Evolutionary conservation across 2,113 vertebrate species (phyloP).

Genomic region (Morone saxatilis): DNA sequence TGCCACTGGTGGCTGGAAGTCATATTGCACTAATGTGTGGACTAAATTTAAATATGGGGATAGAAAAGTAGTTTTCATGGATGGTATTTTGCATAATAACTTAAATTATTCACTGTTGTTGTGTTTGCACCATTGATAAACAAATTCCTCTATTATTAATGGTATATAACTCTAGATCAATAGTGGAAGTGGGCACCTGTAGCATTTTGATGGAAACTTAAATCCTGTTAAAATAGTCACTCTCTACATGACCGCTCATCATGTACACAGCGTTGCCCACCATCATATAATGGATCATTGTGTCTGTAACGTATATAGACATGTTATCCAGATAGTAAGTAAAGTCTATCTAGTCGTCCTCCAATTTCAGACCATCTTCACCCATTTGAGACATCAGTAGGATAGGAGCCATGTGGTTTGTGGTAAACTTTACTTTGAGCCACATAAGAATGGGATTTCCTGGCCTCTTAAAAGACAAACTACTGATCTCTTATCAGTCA

Average conservation of each 20-base stretch:
- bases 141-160: background rate
- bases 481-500: background rate
- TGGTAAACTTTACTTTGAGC: background rate
- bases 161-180: background rate
- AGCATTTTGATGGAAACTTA: background rate
- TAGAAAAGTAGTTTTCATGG: background rate
- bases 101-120: background rate
- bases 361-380: background rate
- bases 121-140: background rate
- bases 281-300: background rate
- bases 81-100: background rate
- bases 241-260: background rate
- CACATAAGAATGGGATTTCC: background rate
- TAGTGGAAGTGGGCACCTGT: background rate
- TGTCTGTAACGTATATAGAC: background rate
- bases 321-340: background rate
- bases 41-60: background rate
- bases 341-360: background rate
- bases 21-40: background rate
- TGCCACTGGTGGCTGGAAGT: constrained; percentile 35
- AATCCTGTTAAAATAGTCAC: background rate
- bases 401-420: background rate
- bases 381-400: background rate
- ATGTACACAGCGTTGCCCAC: background rate
- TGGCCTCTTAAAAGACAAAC: background rate